Evolutionary conservation across 2,113 vertebrate genomes (phyloP), one percentile per base, ranked within the genome.

Genomic region (Microtus richardsoni): DNA sequence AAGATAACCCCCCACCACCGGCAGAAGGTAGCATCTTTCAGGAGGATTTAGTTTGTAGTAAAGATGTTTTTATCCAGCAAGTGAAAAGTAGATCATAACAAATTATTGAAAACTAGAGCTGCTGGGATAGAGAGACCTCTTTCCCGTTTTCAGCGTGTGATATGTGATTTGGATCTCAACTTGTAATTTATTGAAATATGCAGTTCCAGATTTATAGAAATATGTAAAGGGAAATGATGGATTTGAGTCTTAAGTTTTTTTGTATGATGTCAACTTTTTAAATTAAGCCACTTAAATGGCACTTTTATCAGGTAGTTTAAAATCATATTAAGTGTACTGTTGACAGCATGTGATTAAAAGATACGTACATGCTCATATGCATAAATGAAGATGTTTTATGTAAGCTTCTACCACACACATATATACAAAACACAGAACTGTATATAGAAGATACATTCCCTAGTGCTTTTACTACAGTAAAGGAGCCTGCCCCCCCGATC

Each of bases 171-270:
- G 24, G 19, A 62, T 84, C 26, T 91, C 64, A 91, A 92, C 10
- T 30, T 93, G 26, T 86, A 78, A 96, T 93, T 96, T 89, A 86
- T 78, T 70, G 52, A 96, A 95, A 87, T 26, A 84, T 66, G 26
- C 9, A 93, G 16, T 75, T 79, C n/a, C 73, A 94, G 28, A 13
- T 95, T 94, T 75, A 52, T 30, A 54, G 11, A 58, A 87, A 58
- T 30, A 71, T 1, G 30, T 82, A 52, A 84, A 19, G 60, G 52
- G 16, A 66, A 75, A 41, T 89, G 6, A 39, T 39, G 17, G 22
- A 91, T 92, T 95, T 95, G 83, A 66, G 82, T 36, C 58, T 49
- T 22, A 14, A 54, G 36, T 87, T 2, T 60, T 74, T 74, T 68
- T 71, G 30, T 91, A 33, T 83, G 41, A 68, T 84, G 91, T 93